phyloP scores from a whole-genome alignment of 64 coral and sea anemone species.

The Montipora capricornis region DNA sequence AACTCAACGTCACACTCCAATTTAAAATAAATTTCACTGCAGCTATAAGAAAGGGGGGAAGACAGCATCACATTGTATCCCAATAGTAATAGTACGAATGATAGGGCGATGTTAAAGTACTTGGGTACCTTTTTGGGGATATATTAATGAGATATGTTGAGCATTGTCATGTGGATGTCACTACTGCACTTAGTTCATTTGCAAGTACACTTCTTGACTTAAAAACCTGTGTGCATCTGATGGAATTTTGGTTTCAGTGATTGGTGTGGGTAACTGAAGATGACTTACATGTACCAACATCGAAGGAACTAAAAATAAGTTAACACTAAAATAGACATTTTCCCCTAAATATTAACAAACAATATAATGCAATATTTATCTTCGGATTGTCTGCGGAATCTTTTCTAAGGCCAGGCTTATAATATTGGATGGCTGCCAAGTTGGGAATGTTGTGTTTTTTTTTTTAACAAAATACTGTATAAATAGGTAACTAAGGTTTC shows the following conservation, averaged over 20 bases:
- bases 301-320: not conserved
- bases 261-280: not conserved
- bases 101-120: not conserved
- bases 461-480: too few species aligned
- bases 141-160: not conserved
- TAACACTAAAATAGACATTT: not conserved
- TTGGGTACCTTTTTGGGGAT: not conserved
- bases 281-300: not conserved
- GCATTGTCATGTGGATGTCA: not conserved
- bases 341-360: not conserved
- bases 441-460: too few species aligned
- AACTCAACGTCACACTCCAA: too few species aligned
- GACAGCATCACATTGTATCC: not conserved
- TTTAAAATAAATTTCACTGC: not conserved
- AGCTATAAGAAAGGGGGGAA: not conserved
- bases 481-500: too few species aligned
- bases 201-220: not conserved
- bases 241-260: not conserved
- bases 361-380: constrained; percentile 11
- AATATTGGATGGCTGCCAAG: not conserved
- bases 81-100: not conserved
- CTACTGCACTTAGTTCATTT: not conserved
- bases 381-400: not conserved
- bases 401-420: not conserved
- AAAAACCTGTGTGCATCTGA: not conserved